Base-by-base conservation (phyloP, 2,888 invertebrate species). In the Noctua comes region DNA sequence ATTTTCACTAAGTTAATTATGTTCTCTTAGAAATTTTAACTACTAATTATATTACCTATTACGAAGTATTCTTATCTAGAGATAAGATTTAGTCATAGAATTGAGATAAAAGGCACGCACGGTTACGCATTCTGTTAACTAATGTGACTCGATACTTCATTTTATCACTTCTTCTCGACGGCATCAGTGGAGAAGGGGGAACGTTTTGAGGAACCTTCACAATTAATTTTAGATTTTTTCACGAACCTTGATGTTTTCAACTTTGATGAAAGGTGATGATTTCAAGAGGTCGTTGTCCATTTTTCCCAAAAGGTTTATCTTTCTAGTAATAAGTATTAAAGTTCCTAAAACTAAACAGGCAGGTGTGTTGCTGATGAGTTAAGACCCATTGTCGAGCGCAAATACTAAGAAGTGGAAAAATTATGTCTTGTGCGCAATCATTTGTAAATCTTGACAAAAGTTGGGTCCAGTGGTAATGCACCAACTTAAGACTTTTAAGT, bases 61-160 rank as follows among this genome's bases (percentile, higher is more conserved):
- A 57, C 54, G 57, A 54, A 46, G 51, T 48, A 64, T 21, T 40
- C 43, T 59, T 80, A 80, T 80, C 81, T 66, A 31, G 27, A n/a
- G 59, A 81, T 81, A 81, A 80, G 65, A 81, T 76, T 81, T 66
- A 76, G 31, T 81, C 65, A 65, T 76, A 76, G 65, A 70, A 76
- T n/a, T 66, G 31, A 66, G 65, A 69, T 79, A 80, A 68, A 66
- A 16, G 10, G 24, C 48, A 68, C 31, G 31, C 21, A n/a, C 24
- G 24, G 18, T 46, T 48, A 62, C 69, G 36, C 59, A 68, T 79
- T 66, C 48, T 31, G 18, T 31, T 48, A 24, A 57, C 48, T 5
- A 59, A 31, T 31, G n/a, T 40, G 66, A 31, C 13, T 57, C 16
- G 21, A 24, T 27, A 66, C 6, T 62, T 68, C 1, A 43, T 31